A percentile compares a stretch with the other conserved stretches of the same genome.
Conservation (phyloP, 1,140 invertebrate species). For the Bombyx mandarina region DNA sequence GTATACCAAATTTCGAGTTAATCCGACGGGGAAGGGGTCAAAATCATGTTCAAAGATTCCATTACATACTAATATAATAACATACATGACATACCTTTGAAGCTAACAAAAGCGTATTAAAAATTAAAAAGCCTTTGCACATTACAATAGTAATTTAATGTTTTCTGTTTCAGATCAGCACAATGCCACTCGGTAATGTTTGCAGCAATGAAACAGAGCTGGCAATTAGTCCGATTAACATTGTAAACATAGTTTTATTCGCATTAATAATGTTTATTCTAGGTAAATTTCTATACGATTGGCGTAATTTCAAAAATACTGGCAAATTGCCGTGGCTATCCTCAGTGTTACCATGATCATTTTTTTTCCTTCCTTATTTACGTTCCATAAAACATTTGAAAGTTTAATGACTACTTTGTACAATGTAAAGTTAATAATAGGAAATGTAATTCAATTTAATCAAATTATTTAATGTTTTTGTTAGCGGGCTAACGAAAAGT, state of each 20-base stretch:
- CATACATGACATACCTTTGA: background rate
- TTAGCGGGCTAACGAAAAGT: too few relatives aligned
- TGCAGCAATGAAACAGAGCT: constrained; percentile 72
- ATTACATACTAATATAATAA: background rate
- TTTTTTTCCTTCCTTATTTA: too few relatives aligned
- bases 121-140: background rate
- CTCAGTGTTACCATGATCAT: constrained; percentile 39
- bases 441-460: too few relatives aligned
- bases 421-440: too few relatives aligned
- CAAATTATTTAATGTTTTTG: too few relatives aligned
- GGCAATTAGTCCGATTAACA: constrained; percentile 75
- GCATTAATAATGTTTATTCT: constrained; percentile 79
- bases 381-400: too few relatives aligned
- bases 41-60: background rate
- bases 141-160: constrained; percentile 4
- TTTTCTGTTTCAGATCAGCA: constrained; percentile 75
- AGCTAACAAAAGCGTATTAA: background rate
- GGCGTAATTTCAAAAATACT: constrained; percentile 83
- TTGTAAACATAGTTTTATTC: constrained; percentile 79
- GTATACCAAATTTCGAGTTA: too few relatives aligned
- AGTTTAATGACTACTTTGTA: too few relatives aligned
- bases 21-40: background rate
- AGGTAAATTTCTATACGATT: constrained; percentile 84
- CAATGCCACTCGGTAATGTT: constrained; percentile 77
- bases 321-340: constrained; percentile 85